Evolutionary conservation across 2,113 vertebrate genomes (phyloP).

Genomic region (Vombatus ursinus): DNA sequence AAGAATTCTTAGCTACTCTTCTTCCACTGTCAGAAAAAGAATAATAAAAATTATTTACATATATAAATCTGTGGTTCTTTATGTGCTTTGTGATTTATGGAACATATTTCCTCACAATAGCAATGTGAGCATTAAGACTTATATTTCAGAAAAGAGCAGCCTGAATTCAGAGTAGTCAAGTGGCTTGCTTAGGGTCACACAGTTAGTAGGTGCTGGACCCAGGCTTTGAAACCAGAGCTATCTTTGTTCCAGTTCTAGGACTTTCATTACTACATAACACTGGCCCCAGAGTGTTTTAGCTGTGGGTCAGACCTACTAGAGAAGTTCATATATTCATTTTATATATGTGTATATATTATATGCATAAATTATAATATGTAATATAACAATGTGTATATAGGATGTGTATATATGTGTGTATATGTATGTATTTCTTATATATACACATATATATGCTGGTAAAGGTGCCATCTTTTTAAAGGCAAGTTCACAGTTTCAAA

Average conservation of each 20-base stretch:
- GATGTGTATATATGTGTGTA: no score
- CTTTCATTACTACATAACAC: not conserved
- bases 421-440: no score
- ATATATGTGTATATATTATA: no score
- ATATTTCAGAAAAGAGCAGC: not conserved
- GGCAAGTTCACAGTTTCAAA: no score
- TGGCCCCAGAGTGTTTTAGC: not conserved
- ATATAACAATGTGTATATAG: no score
- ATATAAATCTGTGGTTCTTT: not conserved
- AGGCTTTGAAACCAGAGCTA: not conserved
- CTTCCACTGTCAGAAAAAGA: not conserved
- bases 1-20: not conserved
- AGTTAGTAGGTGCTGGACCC: not conserved
- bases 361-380: no score
- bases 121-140: not conserved
- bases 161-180: not conserved
- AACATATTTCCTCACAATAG: not conserved
- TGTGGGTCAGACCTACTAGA: not conserved
- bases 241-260: not conserved
- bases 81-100: not conserved
- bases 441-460: no score
- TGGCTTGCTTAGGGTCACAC: not conserved
- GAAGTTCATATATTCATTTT: not conserved
- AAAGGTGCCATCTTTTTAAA: no score
- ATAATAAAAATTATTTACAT: not conserved